phyloP scores from a whole-genome alignment of 2,888 invertebrate species.

The Dynastes hyllus region DNA sequence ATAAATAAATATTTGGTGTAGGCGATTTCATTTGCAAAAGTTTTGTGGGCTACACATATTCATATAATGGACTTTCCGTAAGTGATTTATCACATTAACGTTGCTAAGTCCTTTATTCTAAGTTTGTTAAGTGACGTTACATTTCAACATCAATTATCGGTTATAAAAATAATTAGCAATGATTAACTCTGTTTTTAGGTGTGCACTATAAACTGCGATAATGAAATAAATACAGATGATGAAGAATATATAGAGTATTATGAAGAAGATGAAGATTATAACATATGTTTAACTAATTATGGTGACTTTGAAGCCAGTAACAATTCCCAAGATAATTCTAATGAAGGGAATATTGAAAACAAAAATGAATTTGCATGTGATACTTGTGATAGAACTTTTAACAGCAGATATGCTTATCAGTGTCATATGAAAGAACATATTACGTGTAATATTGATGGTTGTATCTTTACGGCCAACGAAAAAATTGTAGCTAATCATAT shows the following conservation, averaged over 20 bases:
- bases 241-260: not conserved
- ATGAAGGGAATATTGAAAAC: constrained; percentile 64
- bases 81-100: constrained; percentile 41
- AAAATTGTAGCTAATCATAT: constrained; percentile 87
- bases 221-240: not conserved
- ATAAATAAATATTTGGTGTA: too few species aligned
- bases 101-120: not conserved
- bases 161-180: not conserved
- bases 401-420: constrained; percentile 74
- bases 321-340: not conserved
- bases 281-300: constrained; percentile 17
- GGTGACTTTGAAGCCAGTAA: not conserved
- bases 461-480: constrained; percentile 85
- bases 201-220: not conserved
- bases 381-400: constrained; percentile 87
- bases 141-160: too few species aligned
- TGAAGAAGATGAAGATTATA: constrained; percentile 14
- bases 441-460: constrained; percentile 87
- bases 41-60: not conserved
- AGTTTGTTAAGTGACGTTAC: too few species aligned
- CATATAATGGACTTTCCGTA: constrained; percentile 51
- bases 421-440: constrained; percentile 84
- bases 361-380: constrained; percentile 75
- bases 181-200: constrained; percentile 12
- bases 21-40: too few species aligned